A percentile compares a stretch with the other conserved stretches of the same genome.
Conservation (phyloP, 2,797 vertebrate species). For the Pseudochirops corinnae region DNA sequence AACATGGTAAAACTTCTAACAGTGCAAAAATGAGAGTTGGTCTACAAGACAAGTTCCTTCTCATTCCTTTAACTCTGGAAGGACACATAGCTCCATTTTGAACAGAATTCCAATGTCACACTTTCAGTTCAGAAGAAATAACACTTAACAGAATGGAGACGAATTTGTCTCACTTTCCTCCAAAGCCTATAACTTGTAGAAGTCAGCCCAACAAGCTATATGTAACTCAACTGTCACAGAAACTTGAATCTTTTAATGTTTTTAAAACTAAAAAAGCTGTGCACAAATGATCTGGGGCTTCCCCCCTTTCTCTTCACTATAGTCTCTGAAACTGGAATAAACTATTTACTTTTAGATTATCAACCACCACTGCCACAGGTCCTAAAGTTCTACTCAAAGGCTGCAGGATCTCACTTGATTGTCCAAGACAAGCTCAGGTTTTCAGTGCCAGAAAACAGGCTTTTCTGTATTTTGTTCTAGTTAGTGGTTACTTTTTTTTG, state of each 20-base stretch:
- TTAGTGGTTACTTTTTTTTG: conserved; percentile 38
- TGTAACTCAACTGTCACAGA: conserved; percentile 29
- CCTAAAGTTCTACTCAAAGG: conserved; percentile 52
- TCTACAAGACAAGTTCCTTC: background rate
- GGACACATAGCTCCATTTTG: conserved; percentile 18
- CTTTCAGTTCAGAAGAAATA: conserved; percentile 41
- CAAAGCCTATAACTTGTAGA: conserved; percentile 27
- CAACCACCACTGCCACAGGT: background rate
- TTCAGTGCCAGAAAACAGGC: conserved; percentile 24
- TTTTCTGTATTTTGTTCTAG: conserved; percentile 28
- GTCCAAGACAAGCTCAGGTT: conserved; percentile 23
- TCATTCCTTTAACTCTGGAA: background rate
- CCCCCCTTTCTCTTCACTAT: background rate
- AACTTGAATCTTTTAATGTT: conserved; percentile 28
- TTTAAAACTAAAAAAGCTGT: conserved; percentile 7
- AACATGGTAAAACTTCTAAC: conserved; percentile 54
- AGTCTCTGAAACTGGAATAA: conserved; percentile 24
- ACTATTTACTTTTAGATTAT: conserved; percentile 15
- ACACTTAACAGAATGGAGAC: conserved; percentile 36
- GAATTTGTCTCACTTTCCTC: conserved; percentile 19
- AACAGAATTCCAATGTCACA: conserved; percentile 55
- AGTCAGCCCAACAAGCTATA: conserved; percentile 9
- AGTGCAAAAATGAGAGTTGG: background rate
- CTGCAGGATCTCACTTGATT: conserved; percentile 59
- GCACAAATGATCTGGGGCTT: conserved; percentile 5